These are phyloP conservation scores for Toxostoma redivivum DNA, from an alignment of 2,113 vertebrate species.

Conservation along the genomic window DNA sequence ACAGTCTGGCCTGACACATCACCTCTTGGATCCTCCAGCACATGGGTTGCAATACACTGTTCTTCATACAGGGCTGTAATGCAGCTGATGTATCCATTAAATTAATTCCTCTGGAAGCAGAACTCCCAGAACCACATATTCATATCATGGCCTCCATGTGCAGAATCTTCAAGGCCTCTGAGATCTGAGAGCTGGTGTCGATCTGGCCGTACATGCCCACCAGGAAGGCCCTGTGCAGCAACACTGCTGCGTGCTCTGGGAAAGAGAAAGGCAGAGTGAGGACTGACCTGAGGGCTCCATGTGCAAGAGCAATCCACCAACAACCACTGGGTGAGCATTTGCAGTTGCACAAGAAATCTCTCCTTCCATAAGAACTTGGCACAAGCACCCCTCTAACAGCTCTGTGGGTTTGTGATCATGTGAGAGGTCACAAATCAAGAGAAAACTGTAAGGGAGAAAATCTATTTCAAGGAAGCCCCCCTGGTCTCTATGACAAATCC, in stretches of 20 bases:
- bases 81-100: not conserved
- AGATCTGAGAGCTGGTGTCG: conserved; percentile 93
- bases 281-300: not conserved
- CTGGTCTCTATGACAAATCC: not conserved
- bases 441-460: not conserved
- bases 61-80: not conserved
- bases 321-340: not conserved
- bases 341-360: not conserved
- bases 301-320: not conserved
- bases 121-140: not conserved
- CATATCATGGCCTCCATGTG: conserved; percentile 94
- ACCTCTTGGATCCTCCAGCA: not conserved
- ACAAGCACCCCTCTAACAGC: not conserved
- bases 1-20: not conserved
- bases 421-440: not conserved
- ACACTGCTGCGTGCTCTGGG: conserved; percentile 88
- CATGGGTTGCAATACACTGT: not conserved
- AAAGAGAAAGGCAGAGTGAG: not conserved
- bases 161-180: conserved; percentile 92
- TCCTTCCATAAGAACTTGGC: not conserved
- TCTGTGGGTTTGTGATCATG: not conserved
- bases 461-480: not conserved
- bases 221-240: conserved; percentile 94
- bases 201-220: conserved; percentile 95
- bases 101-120: not conserved